Evolutionary conservation across 2,888 invertebrate species (phyloP), one percentile per base, ranked within the genome.

Genomic region (Chromoteleia sp.): DNA sequence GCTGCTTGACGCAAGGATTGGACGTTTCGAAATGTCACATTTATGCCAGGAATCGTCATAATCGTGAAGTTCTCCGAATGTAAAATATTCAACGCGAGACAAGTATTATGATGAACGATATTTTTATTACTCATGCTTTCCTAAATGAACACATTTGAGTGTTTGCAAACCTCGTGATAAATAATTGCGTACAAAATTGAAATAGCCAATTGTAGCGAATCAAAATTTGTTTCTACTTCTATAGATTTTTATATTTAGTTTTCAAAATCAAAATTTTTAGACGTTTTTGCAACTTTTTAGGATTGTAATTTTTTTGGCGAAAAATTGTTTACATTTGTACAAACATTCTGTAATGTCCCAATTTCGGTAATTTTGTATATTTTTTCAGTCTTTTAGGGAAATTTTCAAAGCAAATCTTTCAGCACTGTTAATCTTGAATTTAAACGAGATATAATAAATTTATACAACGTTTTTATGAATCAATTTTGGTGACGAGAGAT

Each of bases 1-100:
- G 71, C 67, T 70, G 73, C 15, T 52, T 73, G 81, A 73, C 54
- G 77, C 63, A 68, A 68, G 63, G 48, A 73, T 68, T 36, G 68
- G 19, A 30, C 14, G 56, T 41, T 56, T 63, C 56, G 25, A 43
- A 73, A 56, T 48, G 76, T 43, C 71, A 68, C 68, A 68, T 77
- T 77, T 77, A 68, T 21, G 67, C 6, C 21, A 59, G 15, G 50
- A 65, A 70, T 41, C 8, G 50, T 63, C 30, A 17, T 54, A 39
- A 71, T 67, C 54, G 25, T 39, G 8, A 39, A 17, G 48, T 39
- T 79, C 45, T 10, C 52, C 67, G 58, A 65, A 45, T 45, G 71
- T 54, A 6, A 65, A 71, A 58, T 56, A 33, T 21, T 33, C 15
- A 8, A 12, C 14, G 30, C 0, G 14, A 10, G 63, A 71, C 52